phyloP scores from a whole-genome alignment of 2,888 invertebrate genomes.

The Hermodice carunculata region DNA sequence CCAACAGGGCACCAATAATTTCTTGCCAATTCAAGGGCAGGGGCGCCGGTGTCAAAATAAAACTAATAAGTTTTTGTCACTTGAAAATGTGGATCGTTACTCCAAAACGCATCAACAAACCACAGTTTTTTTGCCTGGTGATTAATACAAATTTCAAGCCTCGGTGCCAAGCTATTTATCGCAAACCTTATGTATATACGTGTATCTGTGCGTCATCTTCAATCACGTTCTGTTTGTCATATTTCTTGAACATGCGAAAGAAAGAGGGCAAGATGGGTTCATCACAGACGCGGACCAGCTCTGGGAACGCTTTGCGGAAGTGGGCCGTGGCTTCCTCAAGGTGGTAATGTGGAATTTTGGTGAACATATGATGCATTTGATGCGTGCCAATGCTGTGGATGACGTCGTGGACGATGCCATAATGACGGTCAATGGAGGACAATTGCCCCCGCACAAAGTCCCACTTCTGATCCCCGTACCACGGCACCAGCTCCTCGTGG shows the following conservation, averaged over 20 bases:
- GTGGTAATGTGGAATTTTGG: slow-evolving; percentile 64
- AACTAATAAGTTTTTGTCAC: too few relatives aligned
- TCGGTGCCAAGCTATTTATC: too few relatives aligned
- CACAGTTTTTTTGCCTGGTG: too few relatives aligned
- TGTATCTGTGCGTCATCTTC: slow-evolving; percentile 27
- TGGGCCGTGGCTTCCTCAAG: slow-evolving; percentile 60
- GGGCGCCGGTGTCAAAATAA: too few relatives aligned
- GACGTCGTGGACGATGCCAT: slow-evolving; percentile 61
- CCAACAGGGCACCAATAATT: too few relatives aligned
- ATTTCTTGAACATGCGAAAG: slow-evolving; percentile 58
- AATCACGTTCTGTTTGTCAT: slow-evolving; percentile 34
- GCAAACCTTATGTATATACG: slow-evolving; percentile 9
- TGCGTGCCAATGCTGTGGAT: slow-evolving; percentile 61
- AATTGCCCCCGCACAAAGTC: slow-evolving; percentile 66
- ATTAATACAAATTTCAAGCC: too few relatives aligned
- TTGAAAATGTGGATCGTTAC: too few relatives aligned
- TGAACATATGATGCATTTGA: slow-evolving; percentile 64
- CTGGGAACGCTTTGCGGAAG: slow-evolving; percentile 58
- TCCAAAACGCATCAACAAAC: too few relatives aligned
- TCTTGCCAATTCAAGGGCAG: too few relatives aligned
- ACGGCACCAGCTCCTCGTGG: slow-evolving; percentile 60
- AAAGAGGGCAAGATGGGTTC: slow-evolving; percentile 59
- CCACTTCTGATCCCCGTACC: slow-evolving; percentile 62
- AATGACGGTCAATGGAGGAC: slow-evolving; percentile 62
- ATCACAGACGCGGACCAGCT: slow-evolving; percentile 52